Evolutionary conservation across 2,888 invertebrate species (phyloP), one percentile per base, ranked within the genome.

Genomic region (Psylliodes chrysocephalus): DNA sequence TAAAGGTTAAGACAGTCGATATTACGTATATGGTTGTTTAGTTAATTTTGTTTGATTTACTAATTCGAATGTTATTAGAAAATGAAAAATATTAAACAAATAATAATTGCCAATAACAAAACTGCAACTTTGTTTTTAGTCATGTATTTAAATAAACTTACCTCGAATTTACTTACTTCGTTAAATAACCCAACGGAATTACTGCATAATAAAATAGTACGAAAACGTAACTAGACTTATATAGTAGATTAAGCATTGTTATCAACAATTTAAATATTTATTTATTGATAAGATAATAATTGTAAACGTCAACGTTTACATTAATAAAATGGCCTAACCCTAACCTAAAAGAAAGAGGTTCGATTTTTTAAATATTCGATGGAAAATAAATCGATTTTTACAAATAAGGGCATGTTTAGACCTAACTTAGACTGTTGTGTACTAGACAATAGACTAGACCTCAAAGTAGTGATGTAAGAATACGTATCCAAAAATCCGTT

Each of bases 131-230:
- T 22, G 22, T 22, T 22, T 14, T 35, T 8, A 35, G 14, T 12
- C 14, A 4, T 35, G 2, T 35, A 2, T 35, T 35, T 47, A 19
- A 33, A 19, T 46, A 63, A 64, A 73, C 72, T 75, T 69, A 73
- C 75, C 69, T 70, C 78, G 35, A 63, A 47, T 61, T 33, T 64
- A 81, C 81, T 80, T 82, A 82, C 82, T 82, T 82, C 70, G 80
- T 78, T 67, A 82, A 71, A 72, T 79, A 81, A 68, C 78, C 77
- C 12, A 79, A 70, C 53, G 82, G 82, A 68, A 82, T 78, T 69
- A 82, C 76, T 65, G 78, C 81, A 79, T 82, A 82, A 72, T 82
- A 82, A 59, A 80, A 71, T 63, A 77, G 73, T 35, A 75, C 77
- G 66, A 80, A 76, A 57, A 78, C 75, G 74, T 80, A 81, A 72